Conservation (phyloP, 1,140 invertebrate genomes). For the Ganaspis sp. region DNA sequence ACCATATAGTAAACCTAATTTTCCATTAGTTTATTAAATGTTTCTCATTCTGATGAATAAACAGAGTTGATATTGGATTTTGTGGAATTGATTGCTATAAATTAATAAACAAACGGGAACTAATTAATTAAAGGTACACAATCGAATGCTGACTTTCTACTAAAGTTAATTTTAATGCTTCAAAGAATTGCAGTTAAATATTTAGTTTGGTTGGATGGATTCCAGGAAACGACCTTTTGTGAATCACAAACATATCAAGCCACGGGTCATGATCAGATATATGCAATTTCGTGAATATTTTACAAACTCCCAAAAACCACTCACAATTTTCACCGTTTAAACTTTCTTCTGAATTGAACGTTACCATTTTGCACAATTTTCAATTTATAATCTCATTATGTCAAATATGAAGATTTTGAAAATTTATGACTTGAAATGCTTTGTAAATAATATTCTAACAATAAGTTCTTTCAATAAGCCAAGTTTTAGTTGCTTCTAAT, state of each 20-base stretch:
- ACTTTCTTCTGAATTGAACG: too few species aligned
- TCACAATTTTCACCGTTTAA: not conserved
- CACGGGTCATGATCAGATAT: not conserved
- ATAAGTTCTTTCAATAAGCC: too few species aligned
- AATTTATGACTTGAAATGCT: not conserved
- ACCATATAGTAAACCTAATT: too few species aligned
- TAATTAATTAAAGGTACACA: not conserved
- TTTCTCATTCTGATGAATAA: not conserved
- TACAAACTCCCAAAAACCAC: not conserved
- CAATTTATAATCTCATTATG: too few species aligned
- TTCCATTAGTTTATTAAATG: not conserved
- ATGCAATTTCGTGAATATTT: not conserved
- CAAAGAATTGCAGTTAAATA: slow-evolving; percentile 7
- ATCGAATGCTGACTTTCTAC: not conserved
- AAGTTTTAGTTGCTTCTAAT: too few species aligned
- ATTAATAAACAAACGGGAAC: not conserved
- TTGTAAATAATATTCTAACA: too few species aligned
- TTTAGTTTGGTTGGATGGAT: not conserved
- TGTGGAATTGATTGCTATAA: not conserved
- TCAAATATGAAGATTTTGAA: too few species aligned
- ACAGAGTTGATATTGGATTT: not conserved
- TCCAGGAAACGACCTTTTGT: not conserved
- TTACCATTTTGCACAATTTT: too few species aligned
- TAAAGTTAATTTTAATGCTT: not conserved
- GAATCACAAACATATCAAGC: not conserved